Evolutionary conservation across 2,113 vertebrate species (phyloP), one percentile per base, ranked within the genome.

Genomic region (Toxotes jaculatrix): DNA sequence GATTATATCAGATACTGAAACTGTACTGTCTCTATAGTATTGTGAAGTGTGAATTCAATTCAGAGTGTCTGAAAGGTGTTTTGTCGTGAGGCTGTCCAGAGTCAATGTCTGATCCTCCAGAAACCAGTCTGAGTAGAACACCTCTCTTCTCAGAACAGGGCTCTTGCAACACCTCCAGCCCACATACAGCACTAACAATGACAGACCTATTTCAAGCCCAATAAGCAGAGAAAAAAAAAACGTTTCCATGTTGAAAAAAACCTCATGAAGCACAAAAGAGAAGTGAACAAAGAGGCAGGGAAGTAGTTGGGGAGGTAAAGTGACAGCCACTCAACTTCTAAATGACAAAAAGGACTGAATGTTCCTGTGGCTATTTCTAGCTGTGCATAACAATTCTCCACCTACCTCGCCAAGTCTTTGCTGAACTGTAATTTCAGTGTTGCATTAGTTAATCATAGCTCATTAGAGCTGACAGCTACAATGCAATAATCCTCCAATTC

Each of bases 201-300:
- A 62, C 19, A 49, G 13, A 61, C 16, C 45, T 63, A 64, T 55
- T 74, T 66, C 31, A 63, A 64, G 68, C 31, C 78, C 47, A 80
- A 55, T 51, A 34, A 62, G 43, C 42, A 40, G 38, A 61, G 16
- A 36, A 38, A 12, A 21, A 61, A 61, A 69, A 77, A 79, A 61
- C 2, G 45, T 31, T 27, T 43, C 9, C 13, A 16, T 11, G 5
- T 31, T 9, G 4, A 65, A 72, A 70, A 27, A 53, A 31, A 40
- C 42, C 42, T 12, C 8, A 12, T 2, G 7, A 49, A 17, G 7
- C 47, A 49, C 14, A 23, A 53, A 53, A 47, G 43, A 65, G n/a
- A 80, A 57, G 42, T 7, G 57, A n/a, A 65, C 7, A 43, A 6
- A 47, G n/a, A 47, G 56, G 60, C 9, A 8, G 7, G 38, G 38